Evolutionary conservation across 37 sponge, comb jelly and placozoan genomes (phyloP).

Genomic region (Diacarnus erythraeanus): DNA sequence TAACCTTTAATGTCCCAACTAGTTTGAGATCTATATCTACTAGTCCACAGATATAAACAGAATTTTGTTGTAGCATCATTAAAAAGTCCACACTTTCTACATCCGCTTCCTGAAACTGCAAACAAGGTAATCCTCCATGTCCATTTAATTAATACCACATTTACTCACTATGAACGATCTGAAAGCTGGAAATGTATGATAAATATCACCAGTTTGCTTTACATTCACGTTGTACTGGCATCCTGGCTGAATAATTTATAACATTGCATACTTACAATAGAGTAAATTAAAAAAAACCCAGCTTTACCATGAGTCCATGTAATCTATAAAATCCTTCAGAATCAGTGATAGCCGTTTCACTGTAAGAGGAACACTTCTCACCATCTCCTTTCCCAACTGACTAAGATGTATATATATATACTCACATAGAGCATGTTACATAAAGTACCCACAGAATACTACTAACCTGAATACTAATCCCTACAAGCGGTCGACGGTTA

Average conservation of each 20-base stretch:
- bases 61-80: background rate
- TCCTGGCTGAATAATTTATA: background rate
- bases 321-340: background rate
- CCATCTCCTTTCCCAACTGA: background rate
- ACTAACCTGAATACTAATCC: slow-evolving; percentile 53
- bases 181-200: background rate
- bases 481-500: slow-evolving; percentile 45
- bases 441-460: background rate
- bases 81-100: slow-evolving; percentile 28
- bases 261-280: background rate
- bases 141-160: background rate
- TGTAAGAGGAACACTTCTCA: background rate
- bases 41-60: background rate
- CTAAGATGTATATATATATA: too few relatives aligned
- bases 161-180: background rate
- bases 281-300: too few relatives aligned
- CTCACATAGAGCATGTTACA: too few relatives aligned
- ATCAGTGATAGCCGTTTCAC: background rate
- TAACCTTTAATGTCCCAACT: background rate
- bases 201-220: background rate
- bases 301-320: background rate
- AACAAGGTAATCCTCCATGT: too few relatives aligned
- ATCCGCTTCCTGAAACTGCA: slow-evolving; percentile 25
- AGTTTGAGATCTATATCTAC: background rate
- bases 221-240: background rate